Conservation (phyloP, 2,797 vertebrate species). For the Gorsachius magnificus region DNA sequence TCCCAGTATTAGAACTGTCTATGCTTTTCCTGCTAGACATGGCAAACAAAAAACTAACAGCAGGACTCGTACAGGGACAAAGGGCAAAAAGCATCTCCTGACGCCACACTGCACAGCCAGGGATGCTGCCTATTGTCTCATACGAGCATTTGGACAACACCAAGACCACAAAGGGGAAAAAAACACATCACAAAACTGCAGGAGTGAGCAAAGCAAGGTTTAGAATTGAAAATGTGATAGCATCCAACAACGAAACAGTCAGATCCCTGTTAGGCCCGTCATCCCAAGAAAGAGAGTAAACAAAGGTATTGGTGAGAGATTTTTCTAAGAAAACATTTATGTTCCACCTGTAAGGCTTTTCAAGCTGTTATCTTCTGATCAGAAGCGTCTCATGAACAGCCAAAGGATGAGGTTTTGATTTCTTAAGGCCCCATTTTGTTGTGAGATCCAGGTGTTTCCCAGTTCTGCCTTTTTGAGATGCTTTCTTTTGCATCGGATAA, state of each 20-base stretch:
- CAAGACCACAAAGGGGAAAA: not conserved
- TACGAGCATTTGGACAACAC: fast-evolving
- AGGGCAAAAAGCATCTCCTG: not conserved
- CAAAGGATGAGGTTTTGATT: not conserved
- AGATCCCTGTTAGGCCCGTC: not conserved
- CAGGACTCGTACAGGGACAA: not conserved
- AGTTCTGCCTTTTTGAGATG: not conserved
- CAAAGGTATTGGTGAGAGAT: not conserved
- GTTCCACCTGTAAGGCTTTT: not conserved
- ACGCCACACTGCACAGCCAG: not conserved
- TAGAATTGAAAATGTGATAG: not conserved
- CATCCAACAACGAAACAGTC: not conserved
- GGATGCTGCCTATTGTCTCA: not conserved
- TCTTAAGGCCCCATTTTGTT: fast-evolving
- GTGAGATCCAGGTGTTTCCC: not conserved
- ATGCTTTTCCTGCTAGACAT: not conserved
- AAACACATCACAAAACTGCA: not conserved
- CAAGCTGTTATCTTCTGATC: not conserved
- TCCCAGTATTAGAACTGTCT: not conserved
- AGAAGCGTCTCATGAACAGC: not conserved
- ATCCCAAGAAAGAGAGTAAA: not conserved
- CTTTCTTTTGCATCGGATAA: not conserved
- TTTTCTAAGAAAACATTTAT: not conserved
- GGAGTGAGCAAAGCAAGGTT: not conserved
- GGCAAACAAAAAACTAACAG: not conserved